Conservation (phyloP, 2,113 vertebrate genomes). For the Dryoscopus gambensis region DNA sequence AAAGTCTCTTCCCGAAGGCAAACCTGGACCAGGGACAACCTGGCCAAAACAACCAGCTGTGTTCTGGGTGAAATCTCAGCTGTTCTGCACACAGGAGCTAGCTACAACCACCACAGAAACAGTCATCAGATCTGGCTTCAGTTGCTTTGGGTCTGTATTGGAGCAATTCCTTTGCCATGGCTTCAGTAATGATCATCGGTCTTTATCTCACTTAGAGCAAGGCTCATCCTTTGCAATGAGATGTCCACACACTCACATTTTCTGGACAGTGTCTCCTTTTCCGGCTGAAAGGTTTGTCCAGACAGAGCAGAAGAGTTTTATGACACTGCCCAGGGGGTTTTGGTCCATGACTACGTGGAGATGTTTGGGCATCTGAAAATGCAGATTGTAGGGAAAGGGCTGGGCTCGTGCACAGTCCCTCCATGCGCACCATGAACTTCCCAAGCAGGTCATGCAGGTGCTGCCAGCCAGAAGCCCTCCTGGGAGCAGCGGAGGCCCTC, state of each 20-base stretch:
- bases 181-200: not conserved
- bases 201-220: not conserved
- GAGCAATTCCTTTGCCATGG: not conserved
- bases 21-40: not conserved
- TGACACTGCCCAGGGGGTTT: not conserved
- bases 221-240: not conserved
- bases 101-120: not conserved
- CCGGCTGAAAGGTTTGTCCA: not conserved
- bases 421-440: accelerated
- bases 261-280: not conserved
- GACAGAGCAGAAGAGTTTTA: not conserved
- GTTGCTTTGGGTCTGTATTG: not conserved
- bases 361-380: not conserved
- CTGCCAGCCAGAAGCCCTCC: not conserved
- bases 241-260: not conserved
- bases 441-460: not conserved
- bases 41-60: not conserved
- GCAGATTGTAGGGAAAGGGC: not conserved
- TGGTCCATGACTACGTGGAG: accelerated
- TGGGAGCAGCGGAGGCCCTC: accelerated
- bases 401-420: not conserved
- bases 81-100: not conserved
- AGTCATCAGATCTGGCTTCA: not conserved
- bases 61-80: not conserved
- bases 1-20: not conserved